Evolutionary conservation across 2,888 invertebrate genomes (phyloP).

Genomic region (Drosophila rellima): DNA sequence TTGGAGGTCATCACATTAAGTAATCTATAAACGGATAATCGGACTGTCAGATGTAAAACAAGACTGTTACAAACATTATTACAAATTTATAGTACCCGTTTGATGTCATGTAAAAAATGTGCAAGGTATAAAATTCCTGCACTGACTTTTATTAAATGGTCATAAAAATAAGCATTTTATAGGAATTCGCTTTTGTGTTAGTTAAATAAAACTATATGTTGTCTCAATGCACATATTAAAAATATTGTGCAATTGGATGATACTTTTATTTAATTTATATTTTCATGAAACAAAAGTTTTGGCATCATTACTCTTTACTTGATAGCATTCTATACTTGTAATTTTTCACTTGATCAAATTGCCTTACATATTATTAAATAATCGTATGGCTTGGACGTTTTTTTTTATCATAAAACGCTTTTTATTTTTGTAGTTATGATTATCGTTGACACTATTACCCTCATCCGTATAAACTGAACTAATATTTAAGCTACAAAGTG

Average conservation of each 20-base stretch:
- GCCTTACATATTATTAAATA: background rate
- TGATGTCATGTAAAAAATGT: background rate
- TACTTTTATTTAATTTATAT: background rate
- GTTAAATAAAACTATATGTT: conserved; percentile 32
- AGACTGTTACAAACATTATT: background rate
- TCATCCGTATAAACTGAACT: background rate
- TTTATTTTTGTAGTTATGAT: background rate
- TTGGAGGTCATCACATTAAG: background rate
- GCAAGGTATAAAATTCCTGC: background rate
- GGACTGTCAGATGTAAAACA: background rate
- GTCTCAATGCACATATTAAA: background rate
- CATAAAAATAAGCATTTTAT: background rate
- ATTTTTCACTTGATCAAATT: background rate
- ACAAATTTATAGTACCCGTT: background rate
- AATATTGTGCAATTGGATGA: background rate
- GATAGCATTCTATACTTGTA: background rate
- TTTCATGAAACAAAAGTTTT: background rate
- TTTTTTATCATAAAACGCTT: background rate
- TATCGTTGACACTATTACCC: background rate
- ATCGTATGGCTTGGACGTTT: background rate
- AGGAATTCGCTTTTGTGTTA: conserved; percentile 6
- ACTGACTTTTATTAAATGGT: background rate
- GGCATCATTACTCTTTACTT: background rate
- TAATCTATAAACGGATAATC: background rate
- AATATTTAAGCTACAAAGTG: conserved; percentile 14